Conservation (phyloP, 1,140 invertebrate species). For the Leptinotarsa lineolata region DNA sequence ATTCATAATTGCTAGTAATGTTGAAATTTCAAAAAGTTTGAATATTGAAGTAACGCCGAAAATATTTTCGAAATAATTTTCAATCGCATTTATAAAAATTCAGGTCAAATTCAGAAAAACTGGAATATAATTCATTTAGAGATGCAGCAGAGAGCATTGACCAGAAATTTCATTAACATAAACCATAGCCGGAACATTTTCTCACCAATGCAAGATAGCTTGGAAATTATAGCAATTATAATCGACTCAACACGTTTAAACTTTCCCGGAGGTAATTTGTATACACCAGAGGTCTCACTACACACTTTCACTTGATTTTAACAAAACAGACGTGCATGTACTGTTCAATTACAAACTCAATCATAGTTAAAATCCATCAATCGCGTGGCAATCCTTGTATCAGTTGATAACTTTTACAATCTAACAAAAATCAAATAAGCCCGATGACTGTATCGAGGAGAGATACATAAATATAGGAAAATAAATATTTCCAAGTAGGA, state of each 20-base stretch:
- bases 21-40: too few species aligned
- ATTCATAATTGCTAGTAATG: too few species aligned
- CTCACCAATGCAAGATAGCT: not conserved
- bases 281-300: not conserved
- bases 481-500: too few species aligned
- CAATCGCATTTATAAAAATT: slow-evolving; percentile 42
- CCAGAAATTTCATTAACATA: not conserved
- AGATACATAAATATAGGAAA: too few species aligned
- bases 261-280: slow-evolving; percentile 5
- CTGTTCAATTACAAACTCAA: not conserved
- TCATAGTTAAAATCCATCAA: not conserved
- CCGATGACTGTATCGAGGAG: too few species aligned
- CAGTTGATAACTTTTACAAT: too few species aligned
- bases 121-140: not conserved
- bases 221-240: not conserved
- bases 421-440: too few species aligned
- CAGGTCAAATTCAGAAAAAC: not conserved
- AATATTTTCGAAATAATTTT: too few species aligned
- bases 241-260: not conserved
- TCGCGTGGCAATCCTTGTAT: too few species aligned
- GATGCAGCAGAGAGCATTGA: not conserved
- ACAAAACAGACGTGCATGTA: not conserved
- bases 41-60: too few species aligned
- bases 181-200: not conserved
- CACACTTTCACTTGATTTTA: not conserved